phyloP scores from a whole-genome alignment of 2,888 invertebrate genomes.

The Caenorhabditis sulstoni region DNA sequence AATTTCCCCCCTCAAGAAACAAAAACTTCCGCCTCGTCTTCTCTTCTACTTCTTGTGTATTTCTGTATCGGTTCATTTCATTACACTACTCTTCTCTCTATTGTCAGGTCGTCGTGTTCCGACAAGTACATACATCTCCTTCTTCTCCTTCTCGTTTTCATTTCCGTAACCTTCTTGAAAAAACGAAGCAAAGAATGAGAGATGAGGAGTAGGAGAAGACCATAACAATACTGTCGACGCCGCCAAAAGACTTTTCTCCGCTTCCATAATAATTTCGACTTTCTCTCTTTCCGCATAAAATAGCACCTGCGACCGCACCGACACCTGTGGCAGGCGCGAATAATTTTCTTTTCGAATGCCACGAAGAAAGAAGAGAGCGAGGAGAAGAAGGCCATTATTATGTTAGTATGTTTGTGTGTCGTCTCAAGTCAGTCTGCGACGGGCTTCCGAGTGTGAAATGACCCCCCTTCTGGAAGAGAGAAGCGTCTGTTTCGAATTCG shows the following conservation, averaged over 20 bases:
- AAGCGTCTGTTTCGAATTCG: not conserved
- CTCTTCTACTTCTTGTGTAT: not conserved
- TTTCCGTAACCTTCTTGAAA: conserved; percentile 31
- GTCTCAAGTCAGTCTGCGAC: not conserved
- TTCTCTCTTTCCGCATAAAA: conserved; percentile 33
- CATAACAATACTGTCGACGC: conserved; percentile 20
- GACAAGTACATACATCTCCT: conserved; percentile 36
- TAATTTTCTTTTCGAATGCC: conserved; percentile 4
- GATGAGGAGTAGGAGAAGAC: conserved; percentile 1
- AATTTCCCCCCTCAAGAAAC: not conserved
- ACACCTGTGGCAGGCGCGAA: too few species aligned
- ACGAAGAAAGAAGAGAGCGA: not conserved
- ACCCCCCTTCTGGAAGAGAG: conserved; percentile 5
- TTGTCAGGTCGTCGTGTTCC: too few species aligned
- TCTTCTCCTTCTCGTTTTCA: conserved; percentile 11
- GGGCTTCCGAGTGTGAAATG: not conserved
- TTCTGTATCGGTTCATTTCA: conserved; percentile 16
- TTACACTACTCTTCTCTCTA: conserved; percentile 1
- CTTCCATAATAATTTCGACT: conserved; percentile 17
- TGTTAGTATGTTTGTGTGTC: conserved; percentile 11
- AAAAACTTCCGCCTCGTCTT: not conserved
- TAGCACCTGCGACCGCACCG: conserved; percentile 1
- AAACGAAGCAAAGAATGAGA: not conserved
- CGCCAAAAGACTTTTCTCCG: not conserved
- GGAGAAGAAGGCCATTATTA: conserved; percentile 25